phyloP scores from a whole-genome alignment of 1,140 invertebrate genomes.

The Ladona fulva region DNA sequence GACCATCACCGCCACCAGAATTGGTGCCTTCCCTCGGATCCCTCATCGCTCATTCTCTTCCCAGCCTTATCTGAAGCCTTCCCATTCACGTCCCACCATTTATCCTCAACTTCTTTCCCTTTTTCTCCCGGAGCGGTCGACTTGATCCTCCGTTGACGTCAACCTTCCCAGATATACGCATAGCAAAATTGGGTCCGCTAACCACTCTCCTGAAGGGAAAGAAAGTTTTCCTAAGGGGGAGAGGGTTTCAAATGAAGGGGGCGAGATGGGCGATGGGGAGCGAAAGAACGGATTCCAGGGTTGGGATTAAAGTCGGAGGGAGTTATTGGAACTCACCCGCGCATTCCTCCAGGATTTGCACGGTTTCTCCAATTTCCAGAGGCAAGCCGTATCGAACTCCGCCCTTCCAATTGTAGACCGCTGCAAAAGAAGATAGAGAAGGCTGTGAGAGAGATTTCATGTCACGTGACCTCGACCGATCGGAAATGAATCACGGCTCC shows the following conservation, averaged over 20 bases:
- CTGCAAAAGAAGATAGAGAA: conserved; percentile 47
- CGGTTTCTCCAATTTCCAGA: conserved; percentile 80
- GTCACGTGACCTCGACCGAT: too few relatives aligned
- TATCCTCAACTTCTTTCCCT: too few relatives aligned
- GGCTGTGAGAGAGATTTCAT: neutral
- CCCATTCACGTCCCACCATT: too few relatives aligned
- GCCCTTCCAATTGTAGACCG: conserved; percentile 82
- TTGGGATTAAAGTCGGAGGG: neutral
- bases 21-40: too few relatives aligned
- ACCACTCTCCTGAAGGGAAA: neutral
- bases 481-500: too few relatives aligned
- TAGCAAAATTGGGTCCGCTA: too few relatives aligned
- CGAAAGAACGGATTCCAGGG: neutral
- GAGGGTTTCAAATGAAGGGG: neutral
- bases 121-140: too few relatives aligned
- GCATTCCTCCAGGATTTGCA: conserved; percentile 85
- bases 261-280: neutral
- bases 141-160: too few relatives aligned
- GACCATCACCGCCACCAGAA: too few relatives aligned
- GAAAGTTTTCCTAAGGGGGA: neutral
- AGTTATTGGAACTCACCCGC: conserved; percentile 42
- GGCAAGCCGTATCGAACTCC: conserved; percentile 69
- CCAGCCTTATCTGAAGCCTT: too few relatives aligned
- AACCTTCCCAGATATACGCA: too few relatives aligned
- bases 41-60: too few relatives aligned